Conservation (phyloP, 2,113 vertebrate genomes). For the Nothocercus julius region DNA sequence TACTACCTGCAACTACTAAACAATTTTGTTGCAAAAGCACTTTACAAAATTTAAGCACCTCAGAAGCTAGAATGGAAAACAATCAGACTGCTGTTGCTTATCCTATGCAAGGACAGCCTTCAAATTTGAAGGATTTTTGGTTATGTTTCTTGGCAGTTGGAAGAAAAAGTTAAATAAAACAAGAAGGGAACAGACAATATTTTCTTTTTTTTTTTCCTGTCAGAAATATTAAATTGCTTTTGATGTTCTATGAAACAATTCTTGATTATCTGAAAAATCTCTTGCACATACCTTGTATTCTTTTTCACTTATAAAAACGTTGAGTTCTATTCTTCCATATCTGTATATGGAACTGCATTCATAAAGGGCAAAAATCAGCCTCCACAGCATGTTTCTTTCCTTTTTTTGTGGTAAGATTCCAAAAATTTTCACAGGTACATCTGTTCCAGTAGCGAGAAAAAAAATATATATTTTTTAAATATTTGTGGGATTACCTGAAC, state of each 20-base stretch:
- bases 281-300: constrained; percentile 84
- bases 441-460: constrained; percentile 73
- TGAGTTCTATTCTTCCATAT: constrained; percentile 90
- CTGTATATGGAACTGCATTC: constrained; percentile 85
- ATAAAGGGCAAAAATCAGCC: constrained; percentile 84
- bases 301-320: constrained; percentile 88
- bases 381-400: constrained; percentile 84
- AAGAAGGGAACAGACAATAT: background rate
- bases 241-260: background rate
- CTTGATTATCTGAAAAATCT: background rate
- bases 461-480: background rate
- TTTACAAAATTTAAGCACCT: background rate
- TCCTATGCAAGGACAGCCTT: background rate
- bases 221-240: background rate
- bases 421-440: constrained; percentile 86
- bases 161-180: background rate
- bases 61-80: background rate
- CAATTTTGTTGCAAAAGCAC: background rate
- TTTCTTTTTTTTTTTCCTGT: background rate
- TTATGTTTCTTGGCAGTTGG: background rate
- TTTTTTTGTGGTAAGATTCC: constrained; percentile 81
- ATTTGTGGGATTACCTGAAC: background rate
- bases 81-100: background rate
- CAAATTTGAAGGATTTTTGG: background rate
- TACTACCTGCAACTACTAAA: background rate